Evolutionary conservation across 2,888 invertebrate genomes (phyloP).

Genomic region (Hirtodrosophila cameraria): DNA sequence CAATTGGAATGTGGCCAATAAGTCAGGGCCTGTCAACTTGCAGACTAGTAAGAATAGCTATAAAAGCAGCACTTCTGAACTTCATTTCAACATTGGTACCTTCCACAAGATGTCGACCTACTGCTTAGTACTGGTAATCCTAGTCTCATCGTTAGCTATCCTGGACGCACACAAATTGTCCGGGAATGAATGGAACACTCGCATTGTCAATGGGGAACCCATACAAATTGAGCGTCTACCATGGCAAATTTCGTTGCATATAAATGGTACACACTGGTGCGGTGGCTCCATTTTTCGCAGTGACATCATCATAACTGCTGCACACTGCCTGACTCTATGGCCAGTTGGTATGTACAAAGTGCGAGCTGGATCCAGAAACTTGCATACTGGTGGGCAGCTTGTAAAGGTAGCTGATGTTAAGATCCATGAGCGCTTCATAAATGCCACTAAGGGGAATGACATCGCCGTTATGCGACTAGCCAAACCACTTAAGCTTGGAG

Average conservation of each 20-base stretch:
- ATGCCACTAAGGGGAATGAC: not conserved
- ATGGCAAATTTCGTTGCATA: not conserved
- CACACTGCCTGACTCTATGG: not conserved
- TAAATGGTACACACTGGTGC: not conserved
- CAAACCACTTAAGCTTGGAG: not conserved
- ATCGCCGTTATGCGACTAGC: not conserved
- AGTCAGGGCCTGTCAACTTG: not conserved
- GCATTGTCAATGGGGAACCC: slow-evolving; percentile 1
- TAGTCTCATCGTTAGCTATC: not conserved
- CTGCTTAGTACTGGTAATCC: not conserved
- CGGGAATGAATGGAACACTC: no score
- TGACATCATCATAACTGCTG: slow-evolving; percentile 4
- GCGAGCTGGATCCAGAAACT: slow-evolving; percentile 1
- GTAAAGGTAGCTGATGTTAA: not conserved
- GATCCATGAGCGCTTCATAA: not conserved
- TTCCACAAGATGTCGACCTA: not conserved
- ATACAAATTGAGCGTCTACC: not conserved
- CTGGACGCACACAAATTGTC: not conserved
- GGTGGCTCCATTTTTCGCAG: not conserved
- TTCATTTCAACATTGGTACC: not conserved
- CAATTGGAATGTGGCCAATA: no score
- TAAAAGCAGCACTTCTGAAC: not conserved
- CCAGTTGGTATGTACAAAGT: not conserved
- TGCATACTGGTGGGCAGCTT: not conserved
- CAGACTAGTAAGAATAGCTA: not conserved